A percentile compares a stretch with the other conserved stretches of the same genome.
phyloP scores from a whole-genome alignment of 2,888 invertebrate species.

The Axea sp. region DNA sequence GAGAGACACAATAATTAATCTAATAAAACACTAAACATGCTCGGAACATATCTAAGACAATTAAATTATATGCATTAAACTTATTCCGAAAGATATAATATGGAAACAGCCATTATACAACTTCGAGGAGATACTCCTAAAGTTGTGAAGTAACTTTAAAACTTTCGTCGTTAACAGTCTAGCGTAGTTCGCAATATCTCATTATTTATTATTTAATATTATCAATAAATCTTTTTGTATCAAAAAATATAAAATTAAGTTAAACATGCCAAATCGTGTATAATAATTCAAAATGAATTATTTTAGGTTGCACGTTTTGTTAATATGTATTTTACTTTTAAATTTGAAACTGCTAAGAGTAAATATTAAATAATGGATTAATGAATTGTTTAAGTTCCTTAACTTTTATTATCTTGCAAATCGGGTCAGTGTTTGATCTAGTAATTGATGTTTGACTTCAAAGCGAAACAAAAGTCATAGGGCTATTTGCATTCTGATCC shows the following conservation, averaged over 20 bases:
- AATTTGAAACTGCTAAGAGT: neutral
- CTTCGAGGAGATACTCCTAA: conserved; percentile 11
- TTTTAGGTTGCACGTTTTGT: too few relatives aligned
- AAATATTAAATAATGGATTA: too few relatives aligned
- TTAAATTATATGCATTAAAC: conserved; percentile 27
- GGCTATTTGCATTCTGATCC: conserved; percentile 10
- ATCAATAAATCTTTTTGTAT: too few relatives aligned
- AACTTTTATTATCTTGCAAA: neutral
- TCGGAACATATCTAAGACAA: conserved; percentile 5
- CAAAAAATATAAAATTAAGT: too few relatives aligned
- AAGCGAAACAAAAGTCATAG: conserved; percentile 12
- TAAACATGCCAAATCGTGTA: too few relatives aligned
- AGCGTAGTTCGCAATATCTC: neutral
- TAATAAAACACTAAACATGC: conserved; percentile 6
- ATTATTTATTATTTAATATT: conserved; percentile 5
- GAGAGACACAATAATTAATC: too few relatives aligned
- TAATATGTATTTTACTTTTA: too few relatives aligned
- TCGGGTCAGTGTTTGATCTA: conserved; percentile 25
- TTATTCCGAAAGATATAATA: conserved; percentile 13
- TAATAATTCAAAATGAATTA: too few relatives aligned
- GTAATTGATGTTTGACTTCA: conserved; percentile 39
- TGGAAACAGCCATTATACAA: conserved; percentile 23
- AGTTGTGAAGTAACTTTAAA: conserved; percentile 25
- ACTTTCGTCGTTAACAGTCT: conserved; percentile 34
- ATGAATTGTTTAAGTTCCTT: neutral